Base-by-base conservation (phyloP, 1,140 invertebrate genomes). In the Saccostrea cuccullata region DNA sequence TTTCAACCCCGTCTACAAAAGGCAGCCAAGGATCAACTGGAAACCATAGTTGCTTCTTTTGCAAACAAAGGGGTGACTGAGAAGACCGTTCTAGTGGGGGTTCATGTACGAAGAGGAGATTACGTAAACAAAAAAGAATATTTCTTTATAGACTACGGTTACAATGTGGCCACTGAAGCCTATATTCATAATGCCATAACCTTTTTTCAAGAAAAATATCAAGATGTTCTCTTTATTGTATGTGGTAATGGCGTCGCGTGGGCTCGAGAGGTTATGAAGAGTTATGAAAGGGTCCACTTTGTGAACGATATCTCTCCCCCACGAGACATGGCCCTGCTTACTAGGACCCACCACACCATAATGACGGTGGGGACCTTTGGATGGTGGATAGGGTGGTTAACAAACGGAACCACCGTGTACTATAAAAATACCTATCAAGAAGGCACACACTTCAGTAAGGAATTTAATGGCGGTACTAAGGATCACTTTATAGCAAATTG, bases 321-420 rank as follows among this genome's bases (percentile, higher is more conserved):
- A 94, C 55, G 87, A 90, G 93, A 94, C 82, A 89, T 94, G 87
- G 91, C 91, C 17, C 47, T 93, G 17, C 84, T 93, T 3, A 86
- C 90, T 1, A 13, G 86, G 13, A 93, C 92, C 82, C 90, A 94
- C 77, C 93, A 94, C 86, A 90, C 90, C 0, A 92, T 94, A 26
- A 92, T 94, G 89, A 92, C 92, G 0, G 92, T 93, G 2, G 93
- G 93, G 17, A 90, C 91, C 26, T 93, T 92, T 91, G 93, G 93
- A 17, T 94, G 93, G 93, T 93, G 92, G 92, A 88, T 92, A 4
- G 91, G 84, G 0, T 94, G 90, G 89, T 85, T 94, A 58, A 92
- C 92, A 30, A 90, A 90, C 82, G 94, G 94, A 6, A 89, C 84
- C 36, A 90, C 90, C n/a, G 87, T 93, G 17, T 93, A 93, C 85